Conservation (phyloP, 2,797 vertebrate species). For the Macropodus opercularis region DNA sequence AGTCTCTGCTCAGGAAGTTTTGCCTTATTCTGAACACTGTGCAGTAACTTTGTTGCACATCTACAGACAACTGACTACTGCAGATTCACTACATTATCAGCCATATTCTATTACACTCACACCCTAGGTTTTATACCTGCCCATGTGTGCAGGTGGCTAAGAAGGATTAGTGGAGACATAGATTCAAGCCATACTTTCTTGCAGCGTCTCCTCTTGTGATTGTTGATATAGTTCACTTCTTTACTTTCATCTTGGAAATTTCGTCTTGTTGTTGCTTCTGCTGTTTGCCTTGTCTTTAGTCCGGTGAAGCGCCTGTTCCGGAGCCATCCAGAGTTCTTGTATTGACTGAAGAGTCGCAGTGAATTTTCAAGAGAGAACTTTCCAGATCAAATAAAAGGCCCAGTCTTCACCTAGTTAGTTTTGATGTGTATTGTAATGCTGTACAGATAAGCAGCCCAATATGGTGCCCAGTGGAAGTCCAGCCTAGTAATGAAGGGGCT, state of each 20-base stretch:
- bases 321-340: neutral
- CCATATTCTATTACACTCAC: neutral
- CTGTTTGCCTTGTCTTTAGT: neutral
- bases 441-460: neutral
- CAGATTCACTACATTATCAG: conserved; percentile 12
- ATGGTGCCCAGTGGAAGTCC: conserved; percentile 9
- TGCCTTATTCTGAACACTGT: conserved; percentile 12
- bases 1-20: conserved; percentile 4
- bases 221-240: conserved; percentile 7
- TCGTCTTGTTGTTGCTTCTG: neutral
- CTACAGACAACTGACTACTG: conserved; percentile 33
- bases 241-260: conserved; percentile 1
- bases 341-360: neutral
- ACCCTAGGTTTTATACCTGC: conserved; percentile 29
- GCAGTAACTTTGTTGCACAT: conserved; percentile 30
- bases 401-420: neutral
- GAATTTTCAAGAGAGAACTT: neutral
- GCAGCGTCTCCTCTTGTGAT: too few relatives aligned
- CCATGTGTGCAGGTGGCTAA: conserved; percentile 37
- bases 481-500: conserved; percentile 29
- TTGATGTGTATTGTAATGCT: neutral
- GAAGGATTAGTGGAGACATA: conserved; percentile 34
- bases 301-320: neutral
- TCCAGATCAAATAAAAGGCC: neutral
- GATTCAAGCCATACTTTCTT: conserved; percentile 19